phyloP scores from a whole-genome alignment of 2,888 invertebrate species.

The Schrankia costaestrigalis region DNA sequence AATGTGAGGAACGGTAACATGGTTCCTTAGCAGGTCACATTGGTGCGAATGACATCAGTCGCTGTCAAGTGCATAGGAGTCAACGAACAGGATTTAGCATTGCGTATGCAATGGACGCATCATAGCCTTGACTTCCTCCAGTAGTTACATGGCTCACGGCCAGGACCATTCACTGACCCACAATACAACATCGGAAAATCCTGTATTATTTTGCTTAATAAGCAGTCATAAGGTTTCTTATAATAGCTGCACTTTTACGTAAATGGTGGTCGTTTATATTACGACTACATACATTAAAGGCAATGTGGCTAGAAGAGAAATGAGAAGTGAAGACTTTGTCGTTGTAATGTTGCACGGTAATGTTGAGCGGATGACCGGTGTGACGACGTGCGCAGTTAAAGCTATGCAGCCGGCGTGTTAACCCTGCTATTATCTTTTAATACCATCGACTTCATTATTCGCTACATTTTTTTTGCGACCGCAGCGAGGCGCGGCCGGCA shows the following conservation, averaged over 20 bases:
- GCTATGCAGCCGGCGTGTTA: slow-evolving; percentile 64
- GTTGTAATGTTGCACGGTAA: slow-evolving; percentile 28
- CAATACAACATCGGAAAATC: slow-evolving; percentile 50
- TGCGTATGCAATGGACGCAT: slow-evolving; percentile 67
- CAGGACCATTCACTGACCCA: slow-evolving; percentile 72
- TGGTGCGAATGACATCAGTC: slow-evolving; percentile 73
- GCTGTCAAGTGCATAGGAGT: slow-evolving; percentile 74
- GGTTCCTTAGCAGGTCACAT: slow-evolving; percentile 74
- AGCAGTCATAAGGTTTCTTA: slow-evolving; percentile 14
- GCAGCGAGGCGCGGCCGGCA: slow-evolving; percentile 65
- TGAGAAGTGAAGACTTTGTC: slow-evolving; percentile 21
- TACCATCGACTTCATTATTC: slow-evolving; percentile 77
- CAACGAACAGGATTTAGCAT: slow-evolving; percentile 73
- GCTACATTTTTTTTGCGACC: slow-evolving; percentile 73
- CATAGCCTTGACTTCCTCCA: slow-evolving; percentile 69
- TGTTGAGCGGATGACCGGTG: slow-evolving; percentile 39
- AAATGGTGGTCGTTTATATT: slow-evolving; percentile 14
- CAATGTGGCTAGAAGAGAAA: slow-evolving; percentile 21
- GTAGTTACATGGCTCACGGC: slow-evolving; percentile 57
- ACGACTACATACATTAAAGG: slow-evolving; percentile 15
- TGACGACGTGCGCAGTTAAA: slow-evolving; percentile 48
- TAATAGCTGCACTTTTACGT: slow-evolving; percentile 15
- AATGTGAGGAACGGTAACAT: slow-evolving; percentile 72
- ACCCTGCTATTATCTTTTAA: slow-evolving; percentile 75
- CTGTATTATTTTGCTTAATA: slow-evolving; percentile 37